Base-by-base conservation (phyloP, 2,113 vertebrate genomes). In the Peucedramus taeniatus region DNA sequence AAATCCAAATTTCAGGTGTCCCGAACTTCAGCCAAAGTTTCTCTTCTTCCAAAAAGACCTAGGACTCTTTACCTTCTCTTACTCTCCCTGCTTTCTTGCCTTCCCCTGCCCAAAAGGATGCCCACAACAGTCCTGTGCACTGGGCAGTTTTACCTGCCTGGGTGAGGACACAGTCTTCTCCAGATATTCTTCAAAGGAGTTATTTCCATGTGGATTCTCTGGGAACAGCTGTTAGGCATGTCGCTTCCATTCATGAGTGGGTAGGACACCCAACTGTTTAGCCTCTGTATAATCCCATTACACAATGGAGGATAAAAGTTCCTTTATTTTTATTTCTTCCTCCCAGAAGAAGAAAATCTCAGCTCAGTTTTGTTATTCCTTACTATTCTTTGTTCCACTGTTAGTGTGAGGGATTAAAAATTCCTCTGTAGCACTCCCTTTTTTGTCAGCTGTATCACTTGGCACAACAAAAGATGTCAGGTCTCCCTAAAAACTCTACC, bases 361-460 rank as follows among this genome's bases (percentile, higher is more conserved):
- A 70, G 37, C 10, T 70, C 12, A n/a, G 8, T 75, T 87, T 93
- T 79, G 50, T 70, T 26, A 16, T 63, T 87, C 60, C 84, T 75
- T 23, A 50, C 18, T 23, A 63, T 44, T 69, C 37, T 91, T 39
- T 74, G 24, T 53, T 84, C 56, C 60, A n/a, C 26, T 57, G 27
- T 27, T 87, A 40, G 28, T n/a, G 21, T 31, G 71, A 57, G 15
- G 42, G 72, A 95, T 78, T 95, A 64, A 66, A 91, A 91, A 70
- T 77, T 23, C 61, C 60, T 50, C 54, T 47, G 35, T 6, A 91
- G 50, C 19, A 44, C 13, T 95, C 16, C 27, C 60, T 27, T 82
- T 82, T 56, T 64, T 75, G 44, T 72, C 71, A 82, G 18, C 39
- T 66, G 1, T 68, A 66, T 59, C 74, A 7, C 26, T 68, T 24